Conservation (phyloP, 1,140 invertebrate species). For the Ditylenchus dipsaci region DNA sequence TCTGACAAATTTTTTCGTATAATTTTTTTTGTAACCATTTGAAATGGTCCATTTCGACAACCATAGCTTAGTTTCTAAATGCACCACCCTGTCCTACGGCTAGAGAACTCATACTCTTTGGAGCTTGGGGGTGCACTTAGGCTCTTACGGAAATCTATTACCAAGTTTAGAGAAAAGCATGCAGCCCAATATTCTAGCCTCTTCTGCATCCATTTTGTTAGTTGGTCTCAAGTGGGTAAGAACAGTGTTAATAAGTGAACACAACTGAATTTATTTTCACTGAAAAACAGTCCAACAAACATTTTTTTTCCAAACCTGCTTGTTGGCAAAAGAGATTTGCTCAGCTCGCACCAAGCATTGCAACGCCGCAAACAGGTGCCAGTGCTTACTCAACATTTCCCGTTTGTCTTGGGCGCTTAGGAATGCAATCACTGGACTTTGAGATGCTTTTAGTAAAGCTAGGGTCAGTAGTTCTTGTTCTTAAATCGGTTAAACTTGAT, state of each 20-base stretch:
- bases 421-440: conserved; percentile 24
- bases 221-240: not conserved
- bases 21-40: too few species aligned
- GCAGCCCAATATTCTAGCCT: conserved; percentile 22
- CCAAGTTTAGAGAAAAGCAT: conserved; percentile 25
- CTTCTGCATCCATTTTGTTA: conserved; percentile 17
- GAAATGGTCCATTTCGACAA: too few species aligned
- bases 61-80: too few species aligned
- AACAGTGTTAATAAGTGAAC: not conserved
- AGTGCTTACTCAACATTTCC: conserved; percentile 9
- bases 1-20: too few species aligned
- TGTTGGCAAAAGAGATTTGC: too few species aligned
- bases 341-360: not conserved
- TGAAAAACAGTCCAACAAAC: too few species aligned
- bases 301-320: too few species aligned
- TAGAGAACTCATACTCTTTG: not conserved
- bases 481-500: not conserved
- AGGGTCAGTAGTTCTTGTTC: conserved; percentile 10
- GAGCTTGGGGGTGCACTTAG: not conserved
- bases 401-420: conserved; percentile 9
- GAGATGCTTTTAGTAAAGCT: conserved; percentile 1
- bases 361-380: conserved; percentile 17
- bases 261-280: not conserved
- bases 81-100: not conserved
- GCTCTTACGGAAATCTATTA: not conserved